These are phyloP conservation scores for Phaonia tiefii DNA, from an alignment of 2,888 invertebrate genomes.

Conservation along the genomic window DNA sequence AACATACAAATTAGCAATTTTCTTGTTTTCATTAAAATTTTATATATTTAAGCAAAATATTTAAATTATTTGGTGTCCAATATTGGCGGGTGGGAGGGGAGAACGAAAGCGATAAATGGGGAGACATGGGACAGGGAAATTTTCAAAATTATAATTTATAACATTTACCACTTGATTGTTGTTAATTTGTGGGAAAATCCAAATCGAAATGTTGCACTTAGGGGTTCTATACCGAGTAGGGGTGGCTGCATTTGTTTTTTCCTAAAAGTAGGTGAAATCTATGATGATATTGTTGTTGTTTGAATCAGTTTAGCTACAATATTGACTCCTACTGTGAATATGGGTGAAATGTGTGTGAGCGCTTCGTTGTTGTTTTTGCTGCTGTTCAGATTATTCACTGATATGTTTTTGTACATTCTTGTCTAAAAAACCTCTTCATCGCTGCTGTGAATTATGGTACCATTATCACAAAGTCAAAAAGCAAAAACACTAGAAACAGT, in stretches of 20 bases:
- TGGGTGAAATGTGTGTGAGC: background rate
- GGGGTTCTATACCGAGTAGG: no score
- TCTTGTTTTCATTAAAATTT: background rate
- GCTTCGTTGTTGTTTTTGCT: no score
- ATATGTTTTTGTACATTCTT: no score
- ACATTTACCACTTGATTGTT: background rate
- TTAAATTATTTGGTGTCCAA: background rate
- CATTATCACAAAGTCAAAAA: background rate
- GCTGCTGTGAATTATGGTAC: no score
- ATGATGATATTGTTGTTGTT: background rate
- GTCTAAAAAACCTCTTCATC: no score
- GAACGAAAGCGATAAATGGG: background rate
- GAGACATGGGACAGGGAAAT: no score
- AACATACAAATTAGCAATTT: constrained; percentile 11
- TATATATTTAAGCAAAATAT: background rate
- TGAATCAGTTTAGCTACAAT: background rate
- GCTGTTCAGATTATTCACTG: no score
- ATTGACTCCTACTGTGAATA: constrained; percentile 1
- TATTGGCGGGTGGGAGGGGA: background rate
- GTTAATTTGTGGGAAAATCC: constrained; percentile 6
- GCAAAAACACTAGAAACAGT: background rate
- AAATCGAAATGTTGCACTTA: no score
- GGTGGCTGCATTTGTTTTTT: background rate
- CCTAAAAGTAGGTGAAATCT: background rate
- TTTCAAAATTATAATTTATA: no score